Evolutionary conservation across 2,888 invertebrate genomes (phyloP), one percentile per base, ranked within the genome.

Genomic region (Pristionchus mayeri): DNA sequence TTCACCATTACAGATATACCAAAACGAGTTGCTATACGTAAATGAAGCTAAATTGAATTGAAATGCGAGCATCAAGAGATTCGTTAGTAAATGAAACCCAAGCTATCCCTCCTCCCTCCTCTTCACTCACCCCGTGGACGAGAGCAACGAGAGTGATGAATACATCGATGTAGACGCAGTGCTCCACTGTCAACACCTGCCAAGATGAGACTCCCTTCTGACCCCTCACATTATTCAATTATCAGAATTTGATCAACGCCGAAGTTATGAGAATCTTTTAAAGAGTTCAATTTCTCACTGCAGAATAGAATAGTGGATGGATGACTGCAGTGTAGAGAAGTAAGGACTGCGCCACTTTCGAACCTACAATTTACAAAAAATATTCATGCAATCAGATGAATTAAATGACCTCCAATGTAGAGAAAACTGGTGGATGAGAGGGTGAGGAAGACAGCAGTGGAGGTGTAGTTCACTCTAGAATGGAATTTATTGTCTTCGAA

Each of bases 81-180:
- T n/a, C n/a, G n/a, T n/a, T n/a, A n/a, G n/a, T n/a, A n/a, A n/a
- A n/a, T n/a, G n/a, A n/a, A n/a, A n/a, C n/a, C n/a, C n/a, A n/a
- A n/a, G n/a, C n/a, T n/a, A n/a, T n/a, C n/a, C n/a, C n/a, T n/a
- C n/a, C n/a, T n/a, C n/a, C n/a, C 7, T 9, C 44, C 13, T 44
- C 21, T 63, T 21, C n/a, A 3, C 27, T 50, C 1, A 76, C 76
- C 44, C 76, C 76, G 16, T 76, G 76, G 16, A 50, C 44, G 48
- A 76, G 76, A 0, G 76, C 44, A 21, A 76, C 21, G 44, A 48
- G 24, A 18, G 76, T 48, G 0, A 76, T 76, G 76, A 76, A 44
- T 27, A 76, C n/a, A 21, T 76, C 76, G 50, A 76, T 76, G 50
- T 76, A 76, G 30, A 76, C 18, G n/a, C 76, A 76, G 30, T 76